A percentile compares a stretch with the other conserved stretches of the same genome.
Evolutionary conservation across 2,888 invertebrate genomes (phyloP).

Genomic region (Thumatha senex): DNA sequence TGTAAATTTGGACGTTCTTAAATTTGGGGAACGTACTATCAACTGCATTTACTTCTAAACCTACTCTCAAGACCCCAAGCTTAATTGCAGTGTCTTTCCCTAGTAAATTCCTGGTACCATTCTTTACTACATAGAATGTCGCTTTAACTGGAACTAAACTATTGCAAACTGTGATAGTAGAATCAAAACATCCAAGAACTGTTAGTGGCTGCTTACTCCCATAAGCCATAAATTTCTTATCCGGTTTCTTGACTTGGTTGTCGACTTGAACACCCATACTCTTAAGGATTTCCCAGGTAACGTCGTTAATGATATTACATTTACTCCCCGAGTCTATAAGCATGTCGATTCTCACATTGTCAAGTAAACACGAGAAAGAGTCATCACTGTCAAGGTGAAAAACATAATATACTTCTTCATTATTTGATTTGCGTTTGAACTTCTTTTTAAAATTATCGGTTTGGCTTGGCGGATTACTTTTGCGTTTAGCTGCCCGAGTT

Average conservation of each 20-base stretch:
- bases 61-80: neutral
- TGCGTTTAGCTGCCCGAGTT: neutral
- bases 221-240: neutral
- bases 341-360: slow-evolving; percentile 8
- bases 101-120: neutral
- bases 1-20: neutral
- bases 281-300: slow-evolving; percentile 23
- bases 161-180: too few relatives aligned
- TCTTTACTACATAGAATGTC: too few relatives aligned
- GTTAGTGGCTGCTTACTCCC: neutral
- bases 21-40: neutral
- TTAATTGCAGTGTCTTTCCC: neutral
- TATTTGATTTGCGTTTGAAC: neutral
- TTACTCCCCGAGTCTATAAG: slow-evolving; percentile 30
- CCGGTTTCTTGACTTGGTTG: slow-evolving; percentile 9
- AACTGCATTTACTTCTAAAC: neutral
- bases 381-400: slow-evolving; percentile 24
- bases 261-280: neutral
- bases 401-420: slow-evolving; percentile 14
- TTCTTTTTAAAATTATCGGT: neutral
- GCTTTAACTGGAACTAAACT: too few relatives aligned
- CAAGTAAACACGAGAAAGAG: slow-evolving; percentile 13
- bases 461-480: neutral
- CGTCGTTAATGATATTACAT: slow-evolving; percentile 21
- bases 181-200: neutral